Evolutionary conservation across 2,888 invertebrate species (phyloP).

Genomic region (Lasioglossum marginatum): DNA sequence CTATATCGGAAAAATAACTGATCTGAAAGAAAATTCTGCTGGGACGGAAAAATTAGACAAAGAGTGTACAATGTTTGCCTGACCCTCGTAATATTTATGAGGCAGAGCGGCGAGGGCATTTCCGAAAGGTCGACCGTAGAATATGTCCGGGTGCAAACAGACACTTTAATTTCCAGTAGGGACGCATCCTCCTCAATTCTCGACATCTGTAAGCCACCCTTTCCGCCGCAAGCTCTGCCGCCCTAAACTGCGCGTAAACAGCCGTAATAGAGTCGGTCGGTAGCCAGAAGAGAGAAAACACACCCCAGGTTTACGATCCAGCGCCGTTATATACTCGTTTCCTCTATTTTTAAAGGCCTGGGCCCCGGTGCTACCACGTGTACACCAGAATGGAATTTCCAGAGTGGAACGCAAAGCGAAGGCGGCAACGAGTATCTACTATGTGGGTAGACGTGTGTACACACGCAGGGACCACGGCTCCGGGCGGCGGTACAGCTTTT

Average conservation of each 20-base stretch:
- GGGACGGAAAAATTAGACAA: neutral
- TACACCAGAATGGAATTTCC: constrained; percentile 45
- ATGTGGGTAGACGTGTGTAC: constrained; percentile 1
- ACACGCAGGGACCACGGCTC: constrained; percentile 11
- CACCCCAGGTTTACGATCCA: constrained; percentile 40
- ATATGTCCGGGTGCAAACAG: neutral
- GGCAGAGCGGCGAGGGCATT: neutral
- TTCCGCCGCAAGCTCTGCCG: neutral
- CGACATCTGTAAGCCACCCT: constrained; percentile 36
- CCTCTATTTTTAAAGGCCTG: constrained; percentile 49
- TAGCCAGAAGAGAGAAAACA: neutral
- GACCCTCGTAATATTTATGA: neutral
- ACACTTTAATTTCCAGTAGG: neutral
- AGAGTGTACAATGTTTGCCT: neutral
- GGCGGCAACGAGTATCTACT: neutral
- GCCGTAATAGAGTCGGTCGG: neutral
- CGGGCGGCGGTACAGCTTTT: constrained; percentile 53
- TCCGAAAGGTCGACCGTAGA: neutral
- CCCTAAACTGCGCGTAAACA: constrained; percentile 18
- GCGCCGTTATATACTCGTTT: constrained; percentile 41
- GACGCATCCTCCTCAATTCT: neutral
- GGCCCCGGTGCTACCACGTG: constrained; percentile 16
- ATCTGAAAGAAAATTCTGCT: too few relatives aligned
- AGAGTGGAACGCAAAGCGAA: constrained; percentile 29
- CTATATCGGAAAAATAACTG: neutral